These are phyloP conservation scores for Helicoverpa zea DNA, from an alignment of 1,140 invertebrate species.

Conservation along the genomic window DNA sequence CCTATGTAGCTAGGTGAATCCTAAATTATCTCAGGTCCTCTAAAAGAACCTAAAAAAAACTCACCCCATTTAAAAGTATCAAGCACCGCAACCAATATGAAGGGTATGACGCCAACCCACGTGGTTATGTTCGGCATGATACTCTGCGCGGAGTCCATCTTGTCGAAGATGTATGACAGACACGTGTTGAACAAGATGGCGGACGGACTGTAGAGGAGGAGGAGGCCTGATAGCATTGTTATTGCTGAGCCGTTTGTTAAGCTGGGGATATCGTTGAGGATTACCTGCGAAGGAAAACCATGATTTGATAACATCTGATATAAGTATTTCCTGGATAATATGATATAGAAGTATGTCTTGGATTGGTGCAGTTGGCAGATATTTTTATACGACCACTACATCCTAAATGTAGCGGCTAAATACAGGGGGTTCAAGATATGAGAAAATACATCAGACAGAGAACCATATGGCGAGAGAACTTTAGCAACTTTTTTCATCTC, in stretches of 20 bases:
- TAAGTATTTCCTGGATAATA: not conserved
- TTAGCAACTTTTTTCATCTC: too few relatives aligned
- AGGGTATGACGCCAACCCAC: conserved; percentile 92
- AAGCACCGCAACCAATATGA: conserved; percentile 90
- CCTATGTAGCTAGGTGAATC: too few relatives aligned
- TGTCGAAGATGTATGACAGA: conserved; percentile 93
- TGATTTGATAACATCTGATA: not conserved
- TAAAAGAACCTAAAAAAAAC: conserved; percentile 26
- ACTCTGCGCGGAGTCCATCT: conserved; percentile 93
- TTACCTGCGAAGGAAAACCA: conserved; percentile 69
- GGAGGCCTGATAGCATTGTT: conserved; percentile 89
- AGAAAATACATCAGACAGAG: too few relatives aligned
- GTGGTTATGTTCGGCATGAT: conserved; percentile 93
- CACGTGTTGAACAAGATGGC: conserved; percentile 92
- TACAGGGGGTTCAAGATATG: too few relatives aligned
- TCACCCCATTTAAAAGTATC: conserved; percentile 91
- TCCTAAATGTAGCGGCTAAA: too few relatives aligned
- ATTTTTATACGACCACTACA: too few relatives aligned
- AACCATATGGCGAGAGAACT: too few relatives aligned
- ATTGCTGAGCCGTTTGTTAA: conserved; percentile 90
- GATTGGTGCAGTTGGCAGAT: too few relatives aligned
- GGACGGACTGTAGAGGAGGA: conserved; percentile 91
- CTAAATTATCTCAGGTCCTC: too few relatives aligned
- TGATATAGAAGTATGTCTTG: not conserved
- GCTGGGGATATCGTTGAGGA: conserved; percentile 88